phyloP scores from a whole-genome alignment of 2,113 vertebrate genomes.

The Trachemys scripta region DNA sequence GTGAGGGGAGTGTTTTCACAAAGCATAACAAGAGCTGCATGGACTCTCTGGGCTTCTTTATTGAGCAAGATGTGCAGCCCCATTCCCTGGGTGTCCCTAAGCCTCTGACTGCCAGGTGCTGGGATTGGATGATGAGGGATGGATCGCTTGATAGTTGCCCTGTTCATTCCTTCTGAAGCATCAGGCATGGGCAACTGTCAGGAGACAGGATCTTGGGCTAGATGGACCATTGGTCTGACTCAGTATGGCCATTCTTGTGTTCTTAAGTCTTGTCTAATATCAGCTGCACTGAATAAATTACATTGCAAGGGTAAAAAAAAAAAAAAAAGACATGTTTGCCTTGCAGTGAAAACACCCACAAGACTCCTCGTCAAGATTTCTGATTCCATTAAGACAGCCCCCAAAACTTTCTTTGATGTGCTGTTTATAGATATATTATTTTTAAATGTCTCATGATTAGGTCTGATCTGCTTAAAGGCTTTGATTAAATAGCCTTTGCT shows the following conservation, averaged over 20 bases:
- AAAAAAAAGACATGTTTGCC: constrained; percentile 17
- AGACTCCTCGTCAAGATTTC: constrained; percentile 51
- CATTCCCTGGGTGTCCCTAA: background rate
- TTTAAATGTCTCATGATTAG: constrained; percentile 56
- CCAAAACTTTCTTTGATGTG: constrained; percentile 62
- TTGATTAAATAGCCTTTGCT: constrained; percentile 67
- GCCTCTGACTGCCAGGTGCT: background rate
- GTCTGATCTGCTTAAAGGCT: constrained; percentile 70
- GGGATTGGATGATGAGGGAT: background rate
- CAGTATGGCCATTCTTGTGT: background rate
- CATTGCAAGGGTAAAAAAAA: background rate
- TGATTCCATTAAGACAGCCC: constrained; percentile 56
- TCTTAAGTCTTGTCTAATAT: background rate
- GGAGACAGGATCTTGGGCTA: background rate
- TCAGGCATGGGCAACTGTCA: background rate
- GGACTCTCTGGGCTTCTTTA: background rate
- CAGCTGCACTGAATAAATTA: constrained; percentile 29
- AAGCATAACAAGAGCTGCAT: background rate
- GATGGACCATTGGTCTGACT: background rate
- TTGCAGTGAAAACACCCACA: constrained; percentile 38
- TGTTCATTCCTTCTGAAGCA: background rate
- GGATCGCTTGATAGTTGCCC: background rate
- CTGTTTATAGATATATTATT: constrained; percentile 27
- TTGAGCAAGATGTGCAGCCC: background rate
- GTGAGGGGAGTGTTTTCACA: background rate